Conservation (phyloP, 2,888 invertebrate species). For the Ypsolopha sequella region DNA sequence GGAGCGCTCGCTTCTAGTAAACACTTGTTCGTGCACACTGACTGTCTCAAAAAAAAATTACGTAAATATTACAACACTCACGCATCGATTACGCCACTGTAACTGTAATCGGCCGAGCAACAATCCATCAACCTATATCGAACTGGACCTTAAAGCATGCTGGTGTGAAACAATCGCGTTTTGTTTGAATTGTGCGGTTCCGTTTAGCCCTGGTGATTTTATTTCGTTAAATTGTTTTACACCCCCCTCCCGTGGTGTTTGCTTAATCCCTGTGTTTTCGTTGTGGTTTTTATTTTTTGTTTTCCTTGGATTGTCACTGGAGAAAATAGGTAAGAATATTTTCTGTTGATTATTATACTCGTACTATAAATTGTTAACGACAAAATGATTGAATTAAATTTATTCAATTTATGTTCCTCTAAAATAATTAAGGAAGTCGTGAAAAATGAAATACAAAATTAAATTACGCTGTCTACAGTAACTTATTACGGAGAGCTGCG, state of each 20-base stretch:
- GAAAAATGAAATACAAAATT: no score
- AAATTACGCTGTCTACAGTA: no score
- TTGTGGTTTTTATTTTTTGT: conserved; percentile 48
- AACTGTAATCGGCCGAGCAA: conserved; percentile 26
- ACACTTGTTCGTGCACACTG: conserved; percentile 29
- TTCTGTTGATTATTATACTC: conserved; percentile 4
- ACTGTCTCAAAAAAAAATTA: conserved; percentile 60
- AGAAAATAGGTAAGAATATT: conserved; percentile 42
- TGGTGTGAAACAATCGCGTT: conserved; percentile 19
- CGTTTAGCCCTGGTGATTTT: conserved; percentile 58
- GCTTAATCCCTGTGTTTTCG: conserved; percentile 46
- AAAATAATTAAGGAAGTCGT: no score
- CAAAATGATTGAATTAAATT: no score
- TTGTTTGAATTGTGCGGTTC: conserved; percentile 48
- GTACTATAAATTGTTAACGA: no score
- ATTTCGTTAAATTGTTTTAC: conserved; percentile 53
- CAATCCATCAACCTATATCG: neutral
- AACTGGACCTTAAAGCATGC: neutral
- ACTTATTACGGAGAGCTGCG: no score
- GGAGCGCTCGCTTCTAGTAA: conserved; percentile 28
- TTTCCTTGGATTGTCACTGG: conserved; percentile 55
- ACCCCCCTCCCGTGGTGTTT: conserved; percentile 42
- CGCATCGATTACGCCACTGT: conserved; percentile 59
- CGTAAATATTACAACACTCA: conserved; percentile 67
- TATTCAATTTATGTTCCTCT: no score